Base-by-base conservation (phyloP, 2,888 invertebrate genomes). In the Rotaria magnacalcarata region DNA sequence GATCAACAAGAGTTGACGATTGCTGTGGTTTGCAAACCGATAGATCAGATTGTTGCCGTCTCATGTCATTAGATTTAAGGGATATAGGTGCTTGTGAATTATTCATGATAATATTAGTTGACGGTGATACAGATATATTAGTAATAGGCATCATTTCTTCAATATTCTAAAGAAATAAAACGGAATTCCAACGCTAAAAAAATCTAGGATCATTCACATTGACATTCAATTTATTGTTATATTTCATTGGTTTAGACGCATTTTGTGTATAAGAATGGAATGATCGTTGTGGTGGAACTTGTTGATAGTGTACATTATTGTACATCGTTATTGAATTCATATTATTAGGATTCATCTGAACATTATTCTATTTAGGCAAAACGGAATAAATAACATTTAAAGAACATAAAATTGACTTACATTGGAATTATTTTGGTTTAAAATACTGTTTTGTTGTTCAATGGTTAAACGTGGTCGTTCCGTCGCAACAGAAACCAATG, bases 401-500 rank as follows among this genome's bases (percentile, higher is more conserved):
- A 27, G 2, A 10, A 14, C 2, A 60, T 0, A 2, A 34, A 41
- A 34, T 41, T 5, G 4, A 67, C 24, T 41, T 34, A 67, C 67
- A 67, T 67, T 67, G 1, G 34, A 47, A 80, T 47, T 47, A 80
- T 80, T 80, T 41, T 80, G 80, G 47, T 80, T 80, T 80, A 47
- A 80, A 47, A 80, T 80, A 47, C 47, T 47, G 21, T 47, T 80
- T 80, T 80, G 80, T n/a, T 43, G 80, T 47, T 43, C 19, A 24
- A 80, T 80, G 0, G 47, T 80, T 47, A 80, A 47, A n/a, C 80
- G 80, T 80, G 80, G 84, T 27, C 58, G 54, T 60, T 56, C 41
- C 10, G 85, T 85, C 16, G 86, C 86, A 43, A 86, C 86, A 41
- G 86, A 85, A 19, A 85, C 86, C 27, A 86, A 80, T 47, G 86